A percentile compares a stretch with the other conserved stretches of the same genome.
Conservation (phyloP, 2,113 vertebrate genomes). For the Gymnobelideus leadbeateri region DNA sequence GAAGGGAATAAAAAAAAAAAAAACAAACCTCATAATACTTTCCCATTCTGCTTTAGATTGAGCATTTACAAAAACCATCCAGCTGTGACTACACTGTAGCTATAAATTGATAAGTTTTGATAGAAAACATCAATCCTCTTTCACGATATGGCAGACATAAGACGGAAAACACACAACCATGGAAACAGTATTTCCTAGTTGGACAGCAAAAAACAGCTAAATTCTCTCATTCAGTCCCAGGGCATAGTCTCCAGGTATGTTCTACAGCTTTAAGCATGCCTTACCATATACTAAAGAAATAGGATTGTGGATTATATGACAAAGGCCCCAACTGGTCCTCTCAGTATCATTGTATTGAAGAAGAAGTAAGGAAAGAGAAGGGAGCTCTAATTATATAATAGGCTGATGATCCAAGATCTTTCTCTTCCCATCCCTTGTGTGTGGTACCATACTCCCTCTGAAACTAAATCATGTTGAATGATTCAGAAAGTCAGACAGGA, state of each 20-base stretch:
- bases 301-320: background rate
- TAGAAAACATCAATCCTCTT: conserved; percentile 1
- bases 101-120: background rate
- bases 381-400: background rate
- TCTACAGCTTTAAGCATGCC: background rate
- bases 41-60: background rate
- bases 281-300: background rate
- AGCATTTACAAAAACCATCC: background rate
- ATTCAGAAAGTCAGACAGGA: background rate
- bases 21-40: background rate
- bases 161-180: background rate
- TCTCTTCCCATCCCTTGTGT: background rate
- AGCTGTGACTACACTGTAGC: background rate
- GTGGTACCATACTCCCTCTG: background rate
- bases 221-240: background rate
- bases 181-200: background rate
- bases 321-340: background rate
- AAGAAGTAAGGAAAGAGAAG: background rate
- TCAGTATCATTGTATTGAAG: background rate
- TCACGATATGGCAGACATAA: background rate
- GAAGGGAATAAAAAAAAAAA: background rate
- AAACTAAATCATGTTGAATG: background rate
- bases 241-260: background rate
- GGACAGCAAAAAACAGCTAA: background rate
- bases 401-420: background rate